Evolutionary conservation across 2,113 vertebrate species (phyloP), one percentile per base, ranked within the genome.

Genomic region (Columba janthina): DNA sequence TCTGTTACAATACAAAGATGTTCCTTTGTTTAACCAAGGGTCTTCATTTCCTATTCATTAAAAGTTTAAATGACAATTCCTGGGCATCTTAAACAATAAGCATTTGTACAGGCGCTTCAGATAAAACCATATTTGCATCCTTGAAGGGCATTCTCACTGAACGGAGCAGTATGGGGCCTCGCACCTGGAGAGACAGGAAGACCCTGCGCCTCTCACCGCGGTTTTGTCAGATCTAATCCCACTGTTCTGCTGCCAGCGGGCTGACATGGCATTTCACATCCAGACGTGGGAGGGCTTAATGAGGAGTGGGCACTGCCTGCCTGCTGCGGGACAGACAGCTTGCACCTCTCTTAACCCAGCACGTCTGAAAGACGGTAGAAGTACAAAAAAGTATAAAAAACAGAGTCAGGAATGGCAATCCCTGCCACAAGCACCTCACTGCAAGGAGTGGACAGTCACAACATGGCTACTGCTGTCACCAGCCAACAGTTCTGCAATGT

Each of bases 91-190:
- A 91, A 94, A 89, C 93, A 94, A 83, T 82, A 56, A 84, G 29
- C 60, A 36, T 91, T 94, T 95, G 91, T 89, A 65, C 5, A 58
- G 66, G 95, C 48, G 58, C 76, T 84, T 38, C 12, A 79, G 79
- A 56, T 91, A 40, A 86, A 86, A 82, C 19, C 1, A 0, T 72
- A 97, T 97, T 97, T 97, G 96, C 97, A 95, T 97, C 93, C 96
- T 94, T 96, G 96, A 97, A 97, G 96, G 96, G 89, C 93, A 95
- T 94, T 78, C 56, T 76, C 15, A 32, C 67, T 46, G 89, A 92
- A 90, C 5, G 34, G 51, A 96, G 76, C 94, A 0, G 93, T 84
- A 96, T 95, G 97, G 93, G 95, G 94, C 74, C 95, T 95, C 81
- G n/a, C 93, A 81, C 92, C 96, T 93, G 88, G 88, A 91, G 94